Evolutionary conservation across 2,888 invertebrate genomes (phyloP), one percentile per base, ranked within the genome.

Genomic region (Nematopogon swammerdamellus): DNA sequence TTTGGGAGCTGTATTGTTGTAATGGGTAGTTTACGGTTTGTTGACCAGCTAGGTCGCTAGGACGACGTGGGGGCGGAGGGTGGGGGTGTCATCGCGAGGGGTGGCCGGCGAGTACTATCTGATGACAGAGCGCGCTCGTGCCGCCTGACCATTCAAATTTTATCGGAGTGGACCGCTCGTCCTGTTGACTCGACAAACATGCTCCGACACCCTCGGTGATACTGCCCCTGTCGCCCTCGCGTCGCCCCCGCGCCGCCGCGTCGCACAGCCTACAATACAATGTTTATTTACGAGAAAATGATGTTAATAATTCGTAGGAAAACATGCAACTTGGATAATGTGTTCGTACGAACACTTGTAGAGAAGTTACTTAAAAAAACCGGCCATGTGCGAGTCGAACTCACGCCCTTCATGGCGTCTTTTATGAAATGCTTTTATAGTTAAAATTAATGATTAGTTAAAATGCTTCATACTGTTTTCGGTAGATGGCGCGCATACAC

Each of bases 141-240:
- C 45, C 30, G n/a, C 44, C 18, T 43, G 45, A 30, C 45, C 50
- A 50, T 50, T 50, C 45, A 49, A 49, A 49, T 49, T 49, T 45
- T 44, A 49, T 49, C 49, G 49, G 44, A 49, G 29, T 43, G 29
- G 45, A 44, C 49, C 42, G 49, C 49, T 49, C 49, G n/a, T 36
- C 36, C 3, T 49, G 49, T 49, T 44, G 45, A 29, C 49, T 43
- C 43, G 43, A 25, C 44, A 18, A 30, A 30, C 18, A 30, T 14
- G 43, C 4, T 3, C 43, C 16, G 43, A 43, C 43, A 43, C n/a
- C 18, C n/a, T n/a, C n/a, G n/a, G n/a, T n/a, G n/a, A n/a, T n/a
- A n/a, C n/a, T 16, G 18, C n/a, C n/a, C 4, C n/a, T 11, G 18
- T 20, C 29, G 18, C 20, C 29, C n/a, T n/a, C 30, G 47, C n/a